Evolutionary conservation across 2,888 invertebrate genomes (phyloP).

Genomic region (Metallyticus violacea): DNA sequence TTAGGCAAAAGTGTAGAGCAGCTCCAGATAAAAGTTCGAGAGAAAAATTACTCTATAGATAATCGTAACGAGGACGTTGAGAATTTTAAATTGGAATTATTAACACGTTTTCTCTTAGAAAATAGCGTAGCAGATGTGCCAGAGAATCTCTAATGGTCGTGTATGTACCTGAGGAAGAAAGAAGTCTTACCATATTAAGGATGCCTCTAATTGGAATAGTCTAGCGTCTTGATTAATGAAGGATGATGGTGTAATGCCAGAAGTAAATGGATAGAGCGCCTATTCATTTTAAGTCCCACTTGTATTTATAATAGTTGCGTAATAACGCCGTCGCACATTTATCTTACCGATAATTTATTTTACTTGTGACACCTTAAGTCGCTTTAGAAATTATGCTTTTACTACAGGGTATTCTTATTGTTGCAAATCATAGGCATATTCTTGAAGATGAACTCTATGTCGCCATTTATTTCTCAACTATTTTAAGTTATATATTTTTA

Average conservation of each 20-base stretch:
- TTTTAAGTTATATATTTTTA: no score
- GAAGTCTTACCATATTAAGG: neutral
- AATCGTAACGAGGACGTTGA: no score
- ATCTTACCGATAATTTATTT: neutral
- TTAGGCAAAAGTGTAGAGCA: no score
- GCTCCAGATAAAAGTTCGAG: no score
- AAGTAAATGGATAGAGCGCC: neutral
- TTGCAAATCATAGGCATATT: no score
- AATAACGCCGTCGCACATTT: no score
- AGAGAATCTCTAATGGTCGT: neutral
- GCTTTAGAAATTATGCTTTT: no score
- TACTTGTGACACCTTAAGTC: neutral
- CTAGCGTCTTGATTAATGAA: neutral
- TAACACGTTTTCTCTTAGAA: neutral
- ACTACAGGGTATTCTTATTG: no score
- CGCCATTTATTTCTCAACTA: no score
- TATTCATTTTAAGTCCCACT: neutral
- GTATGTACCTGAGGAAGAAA: neutral
- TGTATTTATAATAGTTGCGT: neutral
- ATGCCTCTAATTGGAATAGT: neutral
- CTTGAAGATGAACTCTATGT: no score
- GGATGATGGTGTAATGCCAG: neutral
- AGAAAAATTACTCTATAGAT: no score
- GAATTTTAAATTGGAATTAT: neutral
- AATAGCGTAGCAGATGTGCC: neutral